Conservation (phyloP, 2,113 vertebrate species). For the Gymnorhina tibicen region DNA sequence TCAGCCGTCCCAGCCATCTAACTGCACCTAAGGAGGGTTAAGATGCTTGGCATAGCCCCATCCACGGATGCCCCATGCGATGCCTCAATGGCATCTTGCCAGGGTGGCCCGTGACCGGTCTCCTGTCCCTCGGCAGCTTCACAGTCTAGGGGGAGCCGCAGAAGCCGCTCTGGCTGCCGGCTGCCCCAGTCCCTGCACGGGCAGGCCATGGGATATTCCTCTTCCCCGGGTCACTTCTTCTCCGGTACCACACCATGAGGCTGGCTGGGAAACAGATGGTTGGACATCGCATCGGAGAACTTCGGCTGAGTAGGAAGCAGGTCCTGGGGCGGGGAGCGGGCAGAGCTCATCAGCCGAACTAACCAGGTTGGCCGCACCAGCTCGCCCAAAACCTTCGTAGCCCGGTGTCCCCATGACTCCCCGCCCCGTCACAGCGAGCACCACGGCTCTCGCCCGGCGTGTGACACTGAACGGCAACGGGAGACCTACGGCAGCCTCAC, state of each 20-base stretch:
- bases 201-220: not conserved
- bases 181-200: not conserved
- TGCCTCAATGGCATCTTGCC: not conserved
- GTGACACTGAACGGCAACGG: not conserved
- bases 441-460: not conserved
- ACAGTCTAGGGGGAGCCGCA: not conserved
- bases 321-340: not conserved
- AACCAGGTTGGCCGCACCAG: not conserved
- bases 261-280: not conserved
- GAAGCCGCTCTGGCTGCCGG: fast-evolving
- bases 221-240: not conserved
- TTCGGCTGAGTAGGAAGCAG: not conserved
- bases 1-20: not conserved
- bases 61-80: not conserved
- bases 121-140: not conserved
- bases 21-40: not conserved
- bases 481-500: not conserved
- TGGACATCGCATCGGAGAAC: not conserved
- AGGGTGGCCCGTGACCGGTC: not conserved
- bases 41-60: not conserved
- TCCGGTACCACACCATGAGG: not conserved
- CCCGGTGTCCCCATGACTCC: not conserved
- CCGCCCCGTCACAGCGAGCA: not conserved
- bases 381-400: not conserved
- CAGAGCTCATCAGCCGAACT: not conserved